Evolutionary conservation across 1,140 invertebrate species (phyloP), one percentile per base, ranked within the genome.

Genomic region (Calephelis nemesis): DNA sequence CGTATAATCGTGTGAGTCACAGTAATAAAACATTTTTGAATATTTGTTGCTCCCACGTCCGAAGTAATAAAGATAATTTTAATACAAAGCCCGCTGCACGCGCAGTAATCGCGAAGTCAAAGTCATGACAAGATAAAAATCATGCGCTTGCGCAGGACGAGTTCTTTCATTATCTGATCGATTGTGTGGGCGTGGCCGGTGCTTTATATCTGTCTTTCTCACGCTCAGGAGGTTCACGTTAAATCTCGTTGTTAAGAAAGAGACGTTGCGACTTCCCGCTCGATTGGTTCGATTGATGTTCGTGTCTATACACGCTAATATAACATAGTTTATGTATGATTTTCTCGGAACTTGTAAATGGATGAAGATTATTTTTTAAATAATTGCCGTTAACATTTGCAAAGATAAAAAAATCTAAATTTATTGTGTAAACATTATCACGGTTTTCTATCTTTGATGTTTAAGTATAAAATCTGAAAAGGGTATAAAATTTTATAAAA

Each of bases 11-110:
- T 69, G 66, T 81, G 80, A 84, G 65, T 79, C 81, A 82, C 73
- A 69, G 65, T 63, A 73, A 84, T 82, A 78, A 76, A 80, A 80
- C 74, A 79, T 76, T 78, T 82, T 79, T 77, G 77, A 81, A 81
- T 78, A 84, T 77, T 74, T 69, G 62, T 60, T 64, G 71, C 82
- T 88, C 84, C 79, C 82, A 86, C 84, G 84, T 82, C 78, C 71
- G 65, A 69, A 69, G 78, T 72, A 81, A 87, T 85, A 88, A 87
- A 88, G 83, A 87, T 87, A 85, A 84, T 85, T 87, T 88, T 82
- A 87, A 82, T 86, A 86, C 80, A 75, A 78, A 82, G 74, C 77
- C 58, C 48, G 67, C 69, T 71, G 78, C 79, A 86, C 78, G 80
- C 72, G 82, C 74, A 63, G 72, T 60, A 78, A 77, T 79, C 79